These are phyloP conservation scores for Cladopsammia gracilis DNA, from an alignment of 64 coral and sea anemone genomes.

Conservation along the genomic window DNA sequence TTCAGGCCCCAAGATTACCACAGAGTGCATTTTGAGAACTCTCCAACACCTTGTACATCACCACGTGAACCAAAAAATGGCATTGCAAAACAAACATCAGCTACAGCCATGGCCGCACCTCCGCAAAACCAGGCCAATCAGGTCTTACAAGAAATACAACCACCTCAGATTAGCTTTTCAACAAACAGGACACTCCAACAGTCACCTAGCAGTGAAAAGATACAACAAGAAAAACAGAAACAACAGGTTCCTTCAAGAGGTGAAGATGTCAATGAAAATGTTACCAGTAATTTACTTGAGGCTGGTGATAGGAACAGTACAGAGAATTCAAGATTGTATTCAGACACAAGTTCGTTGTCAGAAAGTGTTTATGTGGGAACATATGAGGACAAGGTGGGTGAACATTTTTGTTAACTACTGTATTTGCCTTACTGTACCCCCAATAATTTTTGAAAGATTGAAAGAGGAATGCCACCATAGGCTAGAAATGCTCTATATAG, in stretches of 20 bases:
- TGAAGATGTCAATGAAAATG: neutral
- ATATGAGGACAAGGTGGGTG: conserved; percentile 1
- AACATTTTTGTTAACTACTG: neutral
- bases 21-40: conserved; percentile 27
- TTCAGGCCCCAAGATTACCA: neutral
- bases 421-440: too few species aligned
- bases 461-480: too few species aligned
- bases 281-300: neutral
- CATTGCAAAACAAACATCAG: neutral
- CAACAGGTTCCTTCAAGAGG: neutral
- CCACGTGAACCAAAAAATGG: neutral
- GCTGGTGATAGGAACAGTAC: neutral
- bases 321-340: neutral
- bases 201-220: neutral
- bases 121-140: conserved; percentile 1
- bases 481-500: too few species aligned
- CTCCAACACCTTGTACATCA: neutral
- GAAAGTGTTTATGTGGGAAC: neutral
- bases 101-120: neutral
- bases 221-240: neutral
- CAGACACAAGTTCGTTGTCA: conserved; percentile 6
- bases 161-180: neutral
- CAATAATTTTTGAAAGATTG: too few species aligned
- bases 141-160: neutral
- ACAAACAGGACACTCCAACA: neutral